phyloP scores from a whole-genome alignment of 2,888 invertebrate species.

The Ferrisia virgata region DNA sequence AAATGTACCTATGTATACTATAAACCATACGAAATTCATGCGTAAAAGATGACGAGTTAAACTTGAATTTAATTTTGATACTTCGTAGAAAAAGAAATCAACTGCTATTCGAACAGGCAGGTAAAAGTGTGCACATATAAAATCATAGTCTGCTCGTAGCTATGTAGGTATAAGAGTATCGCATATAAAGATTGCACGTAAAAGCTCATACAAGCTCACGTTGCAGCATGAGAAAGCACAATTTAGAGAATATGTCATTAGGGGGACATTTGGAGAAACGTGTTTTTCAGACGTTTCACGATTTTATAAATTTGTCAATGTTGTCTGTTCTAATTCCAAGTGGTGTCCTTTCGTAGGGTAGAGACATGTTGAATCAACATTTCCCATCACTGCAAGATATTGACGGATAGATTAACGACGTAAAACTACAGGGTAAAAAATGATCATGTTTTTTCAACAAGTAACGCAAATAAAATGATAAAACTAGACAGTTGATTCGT shows the following conservation, averaged over 20 bases:
- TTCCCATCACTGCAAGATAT: background rate
- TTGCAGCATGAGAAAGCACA: background rate
- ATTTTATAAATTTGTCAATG: background rate
- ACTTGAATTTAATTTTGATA: background rate
- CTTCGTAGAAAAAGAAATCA: too few species aligned
- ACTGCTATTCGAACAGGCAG: background rate
- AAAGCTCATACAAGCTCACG: background rate
- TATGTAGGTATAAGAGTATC: background rate
- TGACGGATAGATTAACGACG: background rate
- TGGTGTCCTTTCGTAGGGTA: background rate
- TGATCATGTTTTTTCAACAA: background rate
- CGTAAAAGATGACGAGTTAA: background rate
- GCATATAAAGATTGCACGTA: background rate
- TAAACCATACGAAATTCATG: background rate
- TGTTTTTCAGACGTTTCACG: background rate
- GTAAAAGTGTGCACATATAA: background rate
- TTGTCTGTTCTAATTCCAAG: background rate
- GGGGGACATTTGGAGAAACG: background rate
- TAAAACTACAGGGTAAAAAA: background rate
- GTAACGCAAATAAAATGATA: background rate
- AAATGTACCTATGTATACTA: background rate
- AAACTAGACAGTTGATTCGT: too few species aligned
- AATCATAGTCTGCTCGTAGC: background rate
- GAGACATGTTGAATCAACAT: background rate
- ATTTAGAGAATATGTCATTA: background rate